phyloP scores from a whole-genome alignment of 2,797 vertebrate genomes.

The Adelosebastes latens region DNA sequence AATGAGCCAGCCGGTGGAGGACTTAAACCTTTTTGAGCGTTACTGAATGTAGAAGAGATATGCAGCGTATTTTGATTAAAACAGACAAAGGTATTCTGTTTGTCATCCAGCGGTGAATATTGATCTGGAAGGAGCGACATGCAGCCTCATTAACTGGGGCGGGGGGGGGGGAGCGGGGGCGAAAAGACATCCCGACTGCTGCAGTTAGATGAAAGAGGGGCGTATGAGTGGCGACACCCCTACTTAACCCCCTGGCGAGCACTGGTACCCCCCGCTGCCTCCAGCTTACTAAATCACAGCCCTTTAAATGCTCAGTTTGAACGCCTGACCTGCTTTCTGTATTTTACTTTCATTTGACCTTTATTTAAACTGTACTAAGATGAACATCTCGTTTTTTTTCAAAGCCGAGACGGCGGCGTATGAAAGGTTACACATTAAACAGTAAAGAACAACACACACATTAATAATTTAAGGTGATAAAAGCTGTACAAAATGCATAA shows the following conservation, averaged over 20 bases:
- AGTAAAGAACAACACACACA: slow-evolving; percentile 35
- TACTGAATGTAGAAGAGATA: neutral
- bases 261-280: slow-evolving; percentile 29
- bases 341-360: slow-evolving; percentile 40
- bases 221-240: slow-evolving; percentile 19
- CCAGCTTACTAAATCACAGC: slow-evolving; percentile 36
- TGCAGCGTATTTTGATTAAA: neutral
- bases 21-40: neutral
- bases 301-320: slow-evolving; percentile 43
- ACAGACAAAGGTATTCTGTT: neutral
- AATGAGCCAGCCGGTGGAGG: neutral
- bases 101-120: neutral
- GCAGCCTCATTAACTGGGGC: slow-evolving; percentile 18
- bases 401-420: neutral
- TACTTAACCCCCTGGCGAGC: slow-evolving; percentile 55
- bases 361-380: slow-evolving; percentile 24
- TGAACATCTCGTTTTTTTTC: neutral
- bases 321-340: slow-evolving; percentile 25
- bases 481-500: slow-evolving; percentile 49
- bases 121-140: slow-evolving; percentile 23
- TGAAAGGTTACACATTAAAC: slow-evolving; percentile 46
- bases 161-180: neutral
- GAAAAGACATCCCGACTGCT: neutral
- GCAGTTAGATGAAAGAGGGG: slow-evolving; percentile 23
- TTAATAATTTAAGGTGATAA: slow-evolving; percentile 54